These are phyloP conservation scores for Drosophila nigrodunni DNA, from an alignment of 1,140 invertebrate genomes.

Conservation along the genomic window DNA sequence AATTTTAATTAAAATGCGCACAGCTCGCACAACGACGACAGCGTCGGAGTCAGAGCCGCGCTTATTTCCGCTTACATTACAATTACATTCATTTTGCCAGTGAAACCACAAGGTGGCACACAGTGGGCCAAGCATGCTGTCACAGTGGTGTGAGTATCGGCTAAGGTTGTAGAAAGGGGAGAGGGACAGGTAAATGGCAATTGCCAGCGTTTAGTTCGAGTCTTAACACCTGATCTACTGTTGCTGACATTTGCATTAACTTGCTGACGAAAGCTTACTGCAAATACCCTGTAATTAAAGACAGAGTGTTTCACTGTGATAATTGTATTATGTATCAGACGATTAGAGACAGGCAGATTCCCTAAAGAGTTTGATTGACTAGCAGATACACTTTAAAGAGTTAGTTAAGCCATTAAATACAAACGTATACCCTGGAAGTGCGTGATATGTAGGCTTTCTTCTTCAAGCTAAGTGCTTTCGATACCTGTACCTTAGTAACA, in stretches of 20 bases:
- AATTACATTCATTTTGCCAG: conserved; percentile 67
- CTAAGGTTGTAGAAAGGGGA: neutral
- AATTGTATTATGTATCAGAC: no score
- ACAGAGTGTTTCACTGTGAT: neutral
- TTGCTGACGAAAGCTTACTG: neutral
- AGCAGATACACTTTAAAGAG: no score
- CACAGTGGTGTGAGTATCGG: neutral
- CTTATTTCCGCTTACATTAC: conserved; percentile 83
- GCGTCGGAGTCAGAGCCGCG: conserved; percentile 37
- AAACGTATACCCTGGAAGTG: no score
- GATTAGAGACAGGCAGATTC: no score
- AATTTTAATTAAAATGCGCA: conserved; percentile 80
- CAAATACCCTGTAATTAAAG: neutral
- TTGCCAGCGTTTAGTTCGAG: conserved; percentile 19
- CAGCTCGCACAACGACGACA: conserved; percentile 50
- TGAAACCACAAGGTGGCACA: neutral
- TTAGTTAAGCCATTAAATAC: no score
- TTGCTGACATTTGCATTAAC: conserved; percentile 20
- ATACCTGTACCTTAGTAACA: no score
- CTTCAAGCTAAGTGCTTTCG: no score
- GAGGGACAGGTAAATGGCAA: conserved; percentile 15
- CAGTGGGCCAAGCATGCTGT: neutral
- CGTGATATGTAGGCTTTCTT: no score
- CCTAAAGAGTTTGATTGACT: no score
- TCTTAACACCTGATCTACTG: conserved; percentile 48